A percentile compares a stretch with the other conserved stretches of the same genome.
Evolutionary conservation across 2,888 invertebrate genomes (phyloP).

Genomic region (Bursaphelenchus okinawaensis): DNA sequence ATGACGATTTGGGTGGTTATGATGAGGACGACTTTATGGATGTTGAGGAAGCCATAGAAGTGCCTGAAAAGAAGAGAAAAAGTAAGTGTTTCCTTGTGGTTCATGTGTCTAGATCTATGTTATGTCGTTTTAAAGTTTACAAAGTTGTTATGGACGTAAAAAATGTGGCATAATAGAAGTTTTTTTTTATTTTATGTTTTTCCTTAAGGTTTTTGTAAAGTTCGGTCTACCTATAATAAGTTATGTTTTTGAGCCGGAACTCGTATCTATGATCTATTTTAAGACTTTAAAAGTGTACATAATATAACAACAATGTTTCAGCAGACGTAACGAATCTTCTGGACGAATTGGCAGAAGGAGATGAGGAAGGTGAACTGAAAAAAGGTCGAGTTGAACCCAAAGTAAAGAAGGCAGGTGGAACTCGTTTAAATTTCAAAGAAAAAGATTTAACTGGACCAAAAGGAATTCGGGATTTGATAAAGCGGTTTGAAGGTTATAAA

Average conservation of each 20-base stretch:
- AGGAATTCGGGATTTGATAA: constrained; percentile 25
- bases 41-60: constrained; percentile 11
- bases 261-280: no score
- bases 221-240: no score
- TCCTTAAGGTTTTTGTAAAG: not conserved
- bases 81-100: no score
- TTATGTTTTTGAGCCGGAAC: no score
- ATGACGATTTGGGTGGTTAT: not conserved
- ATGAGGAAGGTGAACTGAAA: constrained; percentile 17
- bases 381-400: constrained; percentile 19
- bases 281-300: not conserved
- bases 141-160: no score
- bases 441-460: constrained; percentile 19
- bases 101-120: no score
- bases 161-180: not conserved
- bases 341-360: not conserved
- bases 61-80: not conserved
- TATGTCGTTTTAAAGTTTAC: no score
- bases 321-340: not conserved
- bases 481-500: constrained; percentile 23
- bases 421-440: constrained; percentile 15
- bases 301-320: not conserved
- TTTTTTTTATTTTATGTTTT: not conserved
- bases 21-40: constrained; percentile 8
- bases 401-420: constrained; percentile 3